These are phyloP conservation scores for Nannospalax galili DNA, from an alignment of 2,113 vertebrate species.

Conservation along the genomic window DNA sequence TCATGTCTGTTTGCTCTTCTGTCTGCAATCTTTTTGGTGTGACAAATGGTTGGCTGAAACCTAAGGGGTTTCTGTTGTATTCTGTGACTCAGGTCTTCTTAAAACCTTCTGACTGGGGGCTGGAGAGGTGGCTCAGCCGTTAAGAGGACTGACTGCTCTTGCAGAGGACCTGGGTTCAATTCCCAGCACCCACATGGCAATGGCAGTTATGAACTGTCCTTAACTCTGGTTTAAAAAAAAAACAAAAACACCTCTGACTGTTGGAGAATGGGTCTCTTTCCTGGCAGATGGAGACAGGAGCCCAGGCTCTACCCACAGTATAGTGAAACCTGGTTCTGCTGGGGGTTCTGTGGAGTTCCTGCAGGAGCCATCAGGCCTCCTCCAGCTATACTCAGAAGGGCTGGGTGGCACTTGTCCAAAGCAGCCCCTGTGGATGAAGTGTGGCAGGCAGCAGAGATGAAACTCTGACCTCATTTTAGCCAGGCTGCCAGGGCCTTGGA, in stretches of 20 bases:
- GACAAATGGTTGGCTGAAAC: background rate
- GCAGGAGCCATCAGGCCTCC: background rate
- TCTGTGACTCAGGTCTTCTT: background rate
- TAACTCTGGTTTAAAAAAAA: too few relatives aligned
- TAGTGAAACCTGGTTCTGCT: background rate
- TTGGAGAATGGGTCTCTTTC: background rate
- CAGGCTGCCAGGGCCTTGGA: background rate
- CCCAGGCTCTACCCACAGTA: background rate
- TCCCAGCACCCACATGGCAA: too few relatives aligned
- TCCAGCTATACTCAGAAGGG: background rate
- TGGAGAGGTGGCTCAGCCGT: too few relatives aligned
- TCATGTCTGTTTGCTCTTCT: background rate
- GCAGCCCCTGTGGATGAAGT: background rate
- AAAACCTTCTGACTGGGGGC: background rate
- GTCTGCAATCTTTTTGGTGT: background rate
- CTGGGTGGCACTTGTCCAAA: background rate
- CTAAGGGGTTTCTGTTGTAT: background rate
- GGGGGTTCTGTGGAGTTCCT: background rate
- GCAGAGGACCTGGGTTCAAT: too few relatives aligned
- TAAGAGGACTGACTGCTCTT: too few relatives aligned
- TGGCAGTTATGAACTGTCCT: too few relatives aligned
- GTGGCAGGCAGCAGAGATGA: background rate
- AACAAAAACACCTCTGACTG: too few relatives aligned
- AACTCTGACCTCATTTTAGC: too few relatives aligned
- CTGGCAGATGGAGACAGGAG: background rate